Conservation (phyloP, 2,113 vertebrate species). For the Nycticryphes semicollaris region DNA sequence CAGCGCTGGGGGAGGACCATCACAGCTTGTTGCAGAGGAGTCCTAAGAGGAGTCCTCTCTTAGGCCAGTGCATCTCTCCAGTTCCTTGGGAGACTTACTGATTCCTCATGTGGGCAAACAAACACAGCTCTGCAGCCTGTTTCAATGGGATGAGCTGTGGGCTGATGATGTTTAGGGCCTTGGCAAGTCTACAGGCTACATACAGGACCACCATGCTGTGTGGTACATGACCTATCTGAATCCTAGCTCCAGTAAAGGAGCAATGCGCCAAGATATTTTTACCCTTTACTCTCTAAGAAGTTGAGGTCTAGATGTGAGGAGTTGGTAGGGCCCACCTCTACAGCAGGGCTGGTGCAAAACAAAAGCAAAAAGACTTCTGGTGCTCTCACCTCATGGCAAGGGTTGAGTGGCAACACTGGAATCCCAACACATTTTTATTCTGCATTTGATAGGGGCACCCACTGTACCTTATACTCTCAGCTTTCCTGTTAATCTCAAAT, state of each 20-base stretch:
- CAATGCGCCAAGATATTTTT: background rate
- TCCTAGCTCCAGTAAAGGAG: background rate
- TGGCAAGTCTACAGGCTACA: background rate
- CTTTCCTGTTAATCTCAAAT: background rate
- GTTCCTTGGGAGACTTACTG: background rate
- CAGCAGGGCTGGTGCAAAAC: background rate
- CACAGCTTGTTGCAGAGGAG: background rate
- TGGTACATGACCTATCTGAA: background rate
- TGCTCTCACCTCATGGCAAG: background rate
- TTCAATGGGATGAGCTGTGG: background rate
- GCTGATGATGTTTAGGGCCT: background rate
- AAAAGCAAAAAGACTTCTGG: background rate
- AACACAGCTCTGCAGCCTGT: background rate
- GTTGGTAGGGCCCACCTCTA: background rate
- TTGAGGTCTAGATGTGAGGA: fast-evolving
- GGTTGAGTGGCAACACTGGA: background rate
- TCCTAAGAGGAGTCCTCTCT: background rate
- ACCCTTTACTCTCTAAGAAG: background rate
- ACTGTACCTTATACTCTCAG: fast-evolving
- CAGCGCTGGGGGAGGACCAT: background rate
- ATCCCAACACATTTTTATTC: background rate
- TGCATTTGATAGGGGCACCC: background rate
- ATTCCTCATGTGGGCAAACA: fast-evolving
- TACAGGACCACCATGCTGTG: background rate
- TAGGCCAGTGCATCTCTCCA: background rate